Base-by-base conservation (phyloP, 2,113 vertebrate species). In the Upupa epops region DNA sequence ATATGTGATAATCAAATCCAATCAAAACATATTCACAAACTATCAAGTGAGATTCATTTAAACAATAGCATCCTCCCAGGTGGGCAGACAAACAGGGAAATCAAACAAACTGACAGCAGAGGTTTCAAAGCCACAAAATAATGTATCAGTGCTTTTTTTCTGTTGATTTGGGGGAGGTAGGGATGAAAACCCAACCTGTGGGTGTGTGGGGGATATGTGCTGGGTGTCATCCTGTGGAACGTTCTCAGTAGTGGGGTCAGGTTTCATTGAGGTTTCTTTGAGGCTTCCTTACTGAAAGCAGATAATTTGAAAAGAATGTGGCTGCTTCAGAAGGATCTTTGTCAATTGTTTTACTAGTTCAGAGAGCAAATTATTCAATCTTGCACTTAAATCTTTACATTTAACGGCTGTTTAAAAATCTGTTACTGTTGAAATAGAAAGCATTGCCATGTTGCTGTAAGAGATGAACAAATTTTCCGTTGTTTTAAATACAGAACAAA, bases 121-220 rank as follows among this genome's bases (percentile, higher is more conserved):
- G 52, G 48, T 90, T 86, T 69, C 31, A 58, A 68, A 78, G 65
- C 32, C 28, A 46, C 52, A 32, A 81, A 76, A 51, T 21, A 52
- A 19, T 0, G 0, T 2, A 69, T 31, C 49, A 51, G 2, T 51
- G 20, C 48, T 18, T 91, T 65, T n/a, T 83, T 55, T 13, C 55
- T 1, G 0, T 13, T 11, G 37, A 17, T 49, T 21, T 75, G 70
- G 46, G 49, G 59, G 51, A 28, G 11, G 0, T 3, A 13, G 56
- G 45, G 13, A 28, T n/a, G 29, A 46, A 29, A 71, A 20, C 21
- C 8, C 42, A 20, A 19, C 15, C 36, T 49, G 49, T 34, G 40
- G 17, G 8, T 40, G 13, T 5, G 2, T 11, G 1, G 8, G 4
- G 10, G 5, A n/a, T 45, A 16, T 0, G 0, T n/a, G 25, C 61